Evolutionary conservation across 1,140 invertebrate species (phyloP).

Genomic region (Cryptotermes secundus): DNA sequence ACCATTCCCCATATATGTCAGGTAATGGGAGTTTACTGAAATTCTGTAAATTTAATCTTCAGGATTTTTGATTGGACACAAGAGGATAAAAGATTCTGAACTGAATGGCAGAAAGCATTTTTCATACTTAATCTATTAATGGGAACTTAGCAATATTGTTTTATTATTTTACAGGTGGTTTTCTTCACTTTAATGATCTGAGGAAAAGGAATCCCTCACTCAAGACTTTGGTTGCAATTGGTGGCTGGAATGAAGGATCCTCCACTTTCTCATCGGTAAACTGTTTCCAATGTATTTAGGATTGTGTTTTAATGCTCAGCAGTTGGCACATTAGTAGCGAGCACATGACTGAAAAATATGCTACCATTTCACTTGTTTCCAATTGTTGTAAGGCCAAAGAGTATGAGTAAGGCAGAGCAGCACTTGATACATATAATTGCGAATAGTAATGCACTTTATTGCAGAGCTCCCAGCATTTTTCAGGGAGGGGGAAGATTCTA

Average conservation of each 20-base stretch:
- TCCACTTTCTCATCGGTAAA: conserved; percentile 56
- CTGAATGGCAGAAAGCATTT: background rate
- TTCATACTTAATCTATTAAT: background rate
- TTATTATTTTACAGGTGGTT: conserved; percentile 42
- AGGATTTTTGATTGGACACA: background rate
- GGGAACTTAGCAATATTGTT: background rate
- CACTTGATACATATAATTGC: no score
- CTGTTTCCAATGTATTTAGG: conserved; percentile 40
- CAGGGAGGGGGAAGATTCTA: no score
- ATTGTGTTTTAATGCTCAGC: conserved; percentile 37
- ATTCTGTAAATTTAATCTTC: background rate
- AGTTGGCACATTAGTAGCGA: conserved; percentile 37
- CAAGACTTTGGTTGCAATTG: conserved; percentile 70
- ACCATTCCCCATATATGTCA: no score
- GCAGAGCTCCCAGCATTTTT: no score
- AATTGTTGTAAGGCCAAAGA: background rate
- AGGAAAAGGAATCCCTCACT: conserved; percentile 59
- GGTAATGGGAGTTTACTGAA: no score
- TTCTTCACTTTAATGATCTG: conserved; percentile 52
- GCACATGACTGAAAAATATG: background rate
- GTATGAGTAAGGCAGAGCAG: background rate
- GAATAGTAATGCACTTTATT: no score
- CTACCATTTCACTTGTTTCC: background rate
- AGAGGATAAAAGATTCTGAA: conserved; percentile 17
- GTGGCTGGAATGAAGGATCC: conserved; percentile 72